Evolutionary conservation across 2,797 vertebrate species (phyloP).

Genomic region (Myoxocephalus aenaeus): DNA sequence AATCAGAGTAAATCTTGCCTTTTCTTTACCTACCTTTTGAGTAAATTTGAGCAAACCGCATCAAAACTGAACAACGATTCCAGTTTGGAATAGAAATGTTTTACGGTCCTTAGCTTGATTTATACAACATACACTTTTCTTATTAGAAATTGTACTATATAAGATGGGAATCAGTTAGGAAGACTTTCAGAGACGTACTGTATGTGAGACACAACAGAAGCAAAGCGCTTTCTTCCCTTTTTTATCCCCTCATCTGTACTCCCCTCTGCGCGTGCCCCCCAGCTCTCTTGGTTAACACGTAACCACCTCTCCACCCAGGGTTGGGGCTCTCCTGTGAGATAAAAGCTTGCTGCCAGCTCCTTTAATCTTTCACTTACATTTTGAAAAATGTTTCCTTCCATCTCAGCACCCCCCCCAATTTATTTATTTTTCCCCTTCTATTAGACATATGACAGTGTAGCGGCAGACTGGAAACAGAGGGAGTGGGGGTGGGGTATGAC

Average conservation of each 20-base stretch:
- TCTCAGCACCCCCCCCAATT: not conserved
- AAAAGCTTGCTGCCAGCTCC: conserved; percentile 54
- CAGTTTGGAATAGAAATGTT: not conserved
- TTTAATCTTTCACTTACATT: conserved; percentile 65
- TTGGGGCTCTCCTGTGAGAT: conserved; percentile 49
- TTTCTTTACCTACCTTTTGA: not conserved
- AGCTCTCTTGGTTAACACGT: conserved; percentile 46
- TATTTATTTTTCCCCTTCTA: not conserved
- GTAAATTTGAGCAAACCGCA: not conserved
- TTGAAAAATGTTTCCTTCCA: conserved; percentile 24
- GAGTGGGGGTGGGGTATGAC: not conserved
- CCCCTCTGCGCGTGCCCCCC: conserved; percentile 29
- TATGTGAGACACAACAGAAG: conserved; percentile 51
- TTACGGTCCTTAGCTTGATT: not conserved
- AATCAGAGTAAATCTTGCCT: not conserved
- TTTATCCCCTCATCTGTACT: conserved; percentile 42
- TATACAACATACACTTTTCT: not conserved
- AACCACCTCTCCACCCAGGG: conserved; percentile 33
- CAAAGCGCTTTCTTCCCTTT: conserved; percentile 42
- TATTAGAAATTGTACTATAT: not conserved
- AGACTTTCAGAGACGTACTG: conserved; percentile 12
- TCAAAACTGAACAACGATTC: not conserved
- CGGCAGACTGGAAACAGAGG: not conserved
- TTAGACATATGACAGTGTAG: not conserved
- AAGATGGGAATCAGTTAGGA: not conserved